Base-by-base conservation (phyloP, 1,140 invertebrate species). In the Cotesia vestalis region DNA sequence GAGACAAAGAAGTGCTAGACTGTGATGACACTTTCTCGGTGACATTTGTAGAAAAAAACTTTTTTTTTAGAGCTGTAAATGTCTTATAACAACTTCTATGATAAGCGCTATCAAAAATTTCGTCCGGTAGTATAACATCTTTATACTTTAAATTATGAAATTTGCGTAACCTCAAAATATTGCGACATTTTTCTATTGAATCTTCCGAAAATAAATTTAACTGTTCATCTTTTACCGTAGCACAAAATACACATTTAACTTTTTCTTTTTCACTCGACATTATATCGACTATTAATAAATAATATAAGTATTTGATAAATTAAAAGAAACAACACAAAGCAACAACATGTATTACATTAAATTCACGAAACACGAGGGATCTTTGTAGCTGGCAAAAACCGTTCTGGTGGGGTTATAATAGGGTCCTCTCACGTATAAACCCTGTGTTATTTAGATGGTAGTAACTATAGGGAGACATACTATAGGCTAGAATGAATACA, bases 91-190 rank as follows among this genome's bases (percentile, higher is more conserved):
- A 55, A n/a, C 53, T 55, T 0, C 53, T 55, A 20, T 55, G 53
- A 34, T 62, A 62, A 0, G 0, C 60, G 0, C 0, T 0, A 40
- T 40, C 38, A 5, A 40, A 40, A 40, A 40, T 40, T 40, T 40
- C 4, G 0, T 40, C 4, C 38, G 38, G 38, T 62, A 5, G 2
- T 0, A 8, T 35, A 0, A 62, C 1, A 35, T 35, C 36, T 0
- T 62, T 36, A 1, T 62, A 35, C 9, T 40, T 66, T 66, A 66
- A 40, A 9, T 51, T 52, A 27, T 66, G 36, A 17, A 51, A 51
- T 27, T 66, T 55, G 0, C 53, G n/a, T 55, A 55, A 55, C 53
- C 53, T 55, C 53, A 55, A 55, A 55, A 55, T 55, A 0, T 20
- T 55, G 0, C 4, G 3, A 20, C 53, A 55, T 55, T 55, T 55